Evolutionary conservation across 2,113 vertebrate species (phyloP).

Genomic region (Glaucidium brasilianum): DNA sequence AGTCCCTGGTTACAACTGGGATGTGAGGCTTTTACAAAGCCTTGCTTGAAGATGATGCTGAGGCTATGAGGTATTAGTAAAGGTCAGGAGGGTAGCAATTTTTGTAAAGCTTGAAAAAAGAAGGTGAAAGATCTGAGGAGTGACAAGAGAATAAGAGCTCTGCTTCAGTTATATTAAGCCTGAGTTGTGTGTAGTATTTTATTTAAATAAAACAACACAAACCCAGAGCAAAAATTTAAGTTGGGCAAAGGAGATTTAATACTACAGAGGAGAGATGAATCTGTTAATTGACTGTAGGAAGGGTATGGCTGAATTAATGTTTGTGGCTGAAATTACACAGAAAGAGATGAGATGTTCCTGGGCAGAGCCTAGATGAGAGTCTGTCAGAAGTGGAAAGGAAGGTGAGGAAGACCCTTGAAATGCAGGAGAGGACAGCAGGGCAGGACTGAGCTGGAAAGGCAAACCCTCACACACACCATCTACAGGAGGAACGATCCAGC

Average conservation of each 20-base stretch:
- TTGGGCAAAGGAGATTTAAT: neutral
- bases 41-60: neutral
- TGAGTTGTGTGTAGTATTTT: neutral
- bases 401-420: neutral
- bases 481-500: neutral
- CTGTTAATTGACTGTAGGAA: neutral
- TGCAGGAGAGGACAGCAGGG: neutral
- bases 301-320: neutral
- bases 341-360: neutral
- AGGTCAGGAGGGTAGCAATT: neutral
- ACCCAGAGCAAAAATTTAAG: neutral
- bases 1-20: neutral
- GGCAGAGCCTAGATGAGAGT: neutral
- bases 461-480: neutral
- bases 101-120: neutral
- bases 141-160: neutral
- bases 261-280: neutral
- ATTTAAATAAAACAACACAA: neutral
- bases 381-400: neutral
- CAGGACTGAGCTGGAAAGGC: neutral
- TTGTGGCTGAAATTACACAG: neutral
- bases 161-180: neutral
- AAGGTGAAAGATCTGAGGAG: neutral
- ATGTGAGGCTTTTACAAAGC: neutral
- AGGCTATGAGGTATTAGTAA: neutral